Evolutionary conservation across 2,888 invertebrate species (phyloP), one percentile per base, ranked within the genome.

Genomic region (Polia nebulosa): DNA sequence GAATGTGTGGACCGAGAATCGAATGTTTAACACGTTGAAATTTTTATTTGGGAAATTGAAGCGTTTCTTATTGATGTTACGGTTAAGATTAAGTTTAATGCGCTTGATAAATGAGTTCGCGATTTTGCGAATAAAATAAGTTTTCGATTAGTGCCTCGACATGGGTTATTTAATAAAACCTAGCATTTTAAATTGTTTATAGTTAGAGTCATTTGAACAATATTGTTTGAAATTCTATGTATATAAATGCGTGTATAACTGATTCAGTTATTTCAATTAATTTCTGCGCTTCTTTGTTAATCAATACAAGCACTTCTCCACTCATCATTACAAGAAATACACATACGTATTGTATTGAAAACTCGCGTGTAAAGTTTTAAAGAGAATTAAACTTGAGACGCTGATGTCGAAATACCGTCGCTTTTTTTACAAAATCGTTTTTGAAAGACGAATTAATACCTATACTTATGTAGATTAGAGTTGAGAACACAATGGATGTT

Each of bases 381-480:
- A 89, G 89, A 89, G 82, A 85, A 85, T 85, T 84, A 82, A 85
- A 85, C 82, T 73, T 60, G 61, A 76, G 69, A 80, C 82, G 81
- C 64, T 70, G 80, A 88, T 93, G 93, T 90, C 89, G 94, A 92
- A 94, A 94, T 82, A 76, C 74, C 87, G 87, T 91, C 87, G 66
- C 59, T 77, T 90, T 94, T 94, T 94, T 92, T 92, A 93, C 90
- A 91, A 90, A 94, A 92, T 91, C 91, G 89, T 91, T 94, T 94
- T 94, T 93, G 94, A 92, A 94, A 94, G 92, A 91, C 89, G 93
- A 91, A 94, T 95, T 95, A 95, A 95, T 95, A 94, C 94, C 94
- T 94, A 94, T 95, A 95, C 94, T 95, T 95, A 95, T 94, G 94
- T 94, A 95, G 94, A 95, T 95, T 94, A 94, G 90, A 88, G 91